Conservation (phyloP, 2,888 invertebrate genomes). For the Catonia carolina region DNA sequence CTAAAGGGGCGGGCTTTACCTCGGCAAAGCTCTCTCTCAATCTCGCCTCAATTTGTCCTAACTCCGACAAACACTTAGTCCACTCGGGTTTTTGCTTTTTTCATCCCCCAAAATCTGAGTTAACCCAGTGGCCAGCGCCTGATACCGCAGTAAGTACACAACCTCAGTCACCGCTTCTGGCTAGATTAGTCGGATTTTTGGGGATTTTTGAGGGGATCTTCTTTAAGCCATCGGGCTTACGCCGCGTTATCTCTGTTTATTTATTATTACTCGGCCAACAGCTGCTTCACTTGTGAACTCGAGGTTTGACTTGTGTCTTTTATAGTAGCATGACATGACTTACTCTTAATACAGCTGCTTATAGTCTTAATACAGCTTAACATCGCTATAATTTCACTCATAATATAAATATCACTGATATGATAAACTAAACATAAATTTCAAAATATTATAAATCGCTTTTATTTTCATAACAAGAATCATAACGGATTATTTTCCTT, state of each 20-base stretch:
- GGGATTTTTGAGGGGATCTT: slow-evolving; percentile 11
- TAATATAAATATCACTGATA: no score
- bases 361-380: no score
- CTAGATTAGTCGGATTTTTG: not conserved
- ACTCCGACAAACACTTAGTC: slow-evolving; percentile 14
- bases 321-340: no score
- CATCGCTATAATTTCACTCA: no score
- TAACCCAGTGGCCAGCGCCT: not conserved
- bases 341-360: no score
- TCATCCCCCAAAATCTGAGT: slow-evolving; percentile 10
- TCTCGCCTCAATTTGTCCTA: slow-evolving; percentile 13
- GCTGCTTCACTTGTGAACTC: no score
- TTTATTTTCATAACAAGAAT: no score
- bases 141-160: slow-evolving; percentile 8
- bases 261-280: slow-evolving; percentile 5
- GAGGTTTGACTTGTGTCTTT: no score
- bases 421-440: no score
- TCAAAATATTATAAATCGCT: no score
- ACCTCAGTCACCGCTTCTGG: not conserved
- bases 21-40: slow-evolving; percentile 12
- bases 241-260: slow-evolving; percentile 8
- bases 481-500: no score
- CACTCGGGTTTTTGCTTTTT: slow-evolving; percentile 12
- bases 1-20: slow-evolving; percentile 11
- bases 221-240: slow-evolving; percentile 8